phyloP scores from a whole-genome alignment of 2,113 vertebrate genomes.

The Macroglossus sobrinus region DNA sequence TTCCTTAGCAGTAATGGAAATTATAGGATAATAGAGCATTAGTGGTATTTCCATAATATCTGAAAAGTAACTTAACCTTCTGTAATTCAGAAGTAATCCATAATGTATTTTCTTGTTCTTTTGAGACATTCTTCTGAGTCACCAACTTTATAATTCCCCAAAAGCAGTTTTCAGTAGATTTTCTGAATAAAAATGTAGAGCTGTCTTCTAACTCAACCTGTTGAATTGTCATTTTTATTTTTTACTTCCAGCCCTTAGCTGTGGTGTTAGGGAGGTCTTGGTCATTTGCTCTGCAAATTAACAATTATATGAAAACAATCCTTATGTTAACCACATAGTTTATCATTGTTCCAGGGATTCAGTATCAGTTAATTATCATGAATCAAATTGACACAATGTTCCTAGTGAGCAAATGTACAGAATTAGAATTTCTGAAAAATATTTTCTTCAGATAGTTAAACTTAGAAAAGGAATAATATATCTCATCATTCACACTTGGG shows the following conservation, averaged over 20 bases:
- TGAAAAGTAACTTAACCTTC: slow-evolving; percentile 1
- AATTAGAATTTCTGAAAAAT: slow-evolving; percentile 19
- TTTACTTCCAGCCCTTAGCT: neutral
- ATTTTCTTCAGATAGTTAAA: slow-evolving; percentile 16
- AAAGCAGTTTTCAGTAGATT: neutral
- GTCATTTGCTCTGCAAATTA: neutral
- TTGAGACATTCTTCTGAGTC: slow-evolving; percentile 11
- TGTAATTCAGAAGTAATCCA: neutral
- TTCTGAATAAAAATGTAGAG: neutral
- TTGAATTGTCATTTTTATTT: neutral
- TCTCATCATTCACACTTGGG: neutral
- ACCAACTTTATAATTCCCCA: neutral
- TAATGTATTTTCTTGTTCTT: slow-evolving; percentile 19
- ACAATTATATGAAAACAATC: neutral
- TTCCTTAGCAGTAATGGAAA: neutral
- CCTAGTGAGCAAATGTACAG: neutral
- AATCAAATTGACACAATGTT: neutral
- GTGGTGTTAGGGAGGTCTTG: neutral
- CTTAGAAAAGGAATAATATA: neutral
- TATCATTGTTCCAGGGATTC: neutral
- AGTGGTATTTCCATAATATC: neutral
- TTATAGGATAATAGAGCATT: neutral
- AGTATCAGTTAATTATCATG: neutral
- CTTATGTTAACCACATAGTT: neutral
- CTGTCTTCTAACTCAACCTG: neutral